Percentiles rank a stretch among this genome's conserved stretches.
These are phyloP conservation scores for Xenopus borealis DNA, from an alignment of 2,113 vertebrate genomes.

Conservation along the genomic window DNA sequence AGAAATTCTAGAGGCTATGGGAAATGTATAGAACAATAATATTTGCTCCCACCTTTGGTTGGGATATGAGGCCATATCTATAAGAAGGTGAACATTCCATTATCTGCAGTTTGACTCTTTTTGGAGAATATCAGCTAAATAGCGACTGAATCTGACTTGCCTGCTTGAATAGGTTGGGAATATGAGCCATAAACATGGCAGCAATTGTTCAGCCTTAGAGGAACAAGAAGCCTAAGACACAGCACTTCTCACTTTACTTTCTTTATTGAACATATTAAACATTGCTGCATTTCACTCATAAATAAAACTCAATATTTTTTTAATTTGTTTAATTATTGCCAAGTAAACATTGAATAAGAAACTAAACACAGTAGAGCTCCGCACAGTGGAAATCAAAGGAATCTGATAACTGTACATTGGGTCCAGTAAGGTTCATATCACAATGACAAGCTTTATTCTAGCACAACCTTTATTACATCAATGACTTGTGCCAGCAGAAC, in stretches of 20 bases:
- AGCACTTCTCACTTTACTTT: background rate
- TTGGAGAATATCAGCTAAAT: no score
- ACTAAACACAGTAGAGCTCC: slow-evolving; percentile 60
- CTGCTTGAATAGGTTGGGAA: no score
- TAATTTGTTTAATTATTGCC: slow-evolving; percentile 54
- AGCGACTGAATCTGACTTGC: no score
- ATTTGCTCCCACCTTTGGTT: no score
- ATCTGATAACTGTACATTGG: background rate
- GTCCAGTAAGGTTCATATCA: background rate
- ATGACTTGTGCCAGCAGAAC: no score
- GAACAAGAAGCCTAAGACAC: background rate
- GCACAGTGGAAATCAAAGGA: slow-evolving; percentile 47
- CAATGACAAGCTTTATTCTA: background rate
- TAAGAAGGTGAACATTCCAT: no score
- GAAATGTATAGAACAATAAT: no score
- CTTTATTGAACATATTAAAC: slow-evolving; percentile 15
- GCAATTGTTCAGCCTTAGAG: no score
- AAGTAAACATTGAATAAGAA: slow-evolving; percentile 57
- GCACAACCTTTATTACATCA: background rate
- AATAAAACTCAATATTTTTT: background rate
- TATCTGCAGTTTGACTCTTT: no score
- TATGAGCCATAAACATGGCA: no score
- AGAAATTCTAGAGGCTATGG: no score
- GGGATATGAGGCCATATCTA: no score
- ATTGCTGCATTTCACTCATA: slow-evolving; percentile 7